Percentiles rank a stretch among this genome's conserved stretches.
Conservation (phyloP, 2,113 vertebrate species). For the Notothenia coriiceps region DNA sequence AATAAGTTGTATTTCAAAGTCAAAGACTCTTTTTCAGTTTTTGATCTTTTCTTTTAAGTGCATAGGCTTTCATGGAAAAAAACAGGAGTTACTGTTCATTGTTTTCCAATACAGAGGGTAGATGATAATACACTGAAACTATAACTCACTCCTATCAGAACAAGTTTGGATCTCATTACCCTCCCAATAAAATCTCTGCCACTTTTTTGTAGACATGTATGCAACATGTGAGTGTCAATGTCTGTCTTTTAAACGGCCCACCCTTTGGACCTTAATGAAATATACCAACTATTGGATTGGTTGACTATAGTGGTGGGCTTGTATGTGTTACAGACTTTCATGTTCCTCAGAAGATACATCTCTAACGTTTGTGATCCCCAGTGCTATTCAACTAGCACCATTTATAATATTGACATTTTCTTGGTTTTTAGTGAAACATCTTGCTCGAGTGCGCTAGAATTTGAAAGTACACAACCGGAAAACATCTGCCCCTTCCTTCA, state of each 20-base stretch:
- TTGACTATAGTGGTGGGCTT: not conserved
- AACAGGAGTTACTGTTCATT: not conserved
- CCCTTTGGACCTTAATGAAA: not conserved
- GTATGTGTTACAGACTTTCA: not conserved
- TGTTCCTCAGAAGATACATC: not conserved
- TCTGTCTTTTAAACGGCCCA: not conserved
- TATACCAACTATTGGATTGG: not conserved
- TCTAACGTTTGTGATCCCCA: not conserved
- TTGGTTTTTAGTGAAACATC: not conserved
- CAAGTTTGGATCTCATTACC: not conserved
- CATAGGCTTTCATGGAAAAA: not conserved
- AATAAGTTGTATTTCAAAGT: slow-evolving; percentile 40
- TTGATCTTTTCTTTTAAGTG: slow-evolving; percentile 32
- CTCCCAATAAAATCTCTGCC: not conserved
- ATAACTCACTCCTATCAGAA: not conserved
- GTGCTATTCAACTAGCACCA: not conserved
- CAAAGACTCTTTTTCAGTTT: slow-evolving; percentile 11
- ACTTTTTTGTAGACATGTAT: not conserved
- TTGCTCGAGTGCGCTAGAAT: no score
- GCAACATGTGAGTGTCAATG: not conserved
- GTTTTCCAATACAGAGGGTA: not conserved
- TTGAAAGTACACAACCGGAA: no score
- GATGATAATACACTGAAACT: not conserved
- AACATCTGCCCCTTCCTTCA: no score
- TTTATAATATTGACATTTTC: not conserved